Percentiles rank a stretch among this genome's conserved stretches.
These are phyloP conservation scores for Lycophotia porphyrea DNA, from an alignment of 2,888 invertebrate species.

Conservation along the genomic window DNA sequence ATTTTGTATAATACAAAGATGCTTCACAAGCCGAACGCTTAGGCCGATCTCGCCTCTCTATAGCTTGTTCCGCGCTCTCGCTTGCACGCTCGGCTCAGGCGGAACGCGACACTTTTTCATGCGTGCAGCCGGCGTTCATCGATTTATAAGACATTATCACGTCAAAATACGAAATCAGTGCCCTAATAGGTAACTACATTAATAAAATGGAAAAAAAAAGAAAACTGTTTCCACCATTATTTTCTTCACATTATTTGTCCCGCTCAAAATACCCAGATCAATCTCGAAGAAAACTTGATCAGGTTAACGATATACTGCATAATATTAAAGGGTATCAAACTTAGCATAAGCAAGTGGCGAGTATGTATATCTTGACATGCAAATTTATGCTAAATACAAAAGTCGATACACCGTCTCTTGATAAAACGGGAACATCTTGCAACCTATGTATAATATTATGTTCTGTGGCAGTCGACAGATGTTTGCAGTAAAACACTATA, in stretches of 20 bases:
- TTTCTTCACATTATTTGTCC: not conserved
- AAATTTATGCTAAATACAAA: slow-evolving; percentile 88
- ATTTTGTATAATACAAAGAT: too few relatives aligned
- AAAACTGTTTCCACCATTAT: not conserved
- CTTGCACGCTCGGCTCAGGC: too few relatives aligned
- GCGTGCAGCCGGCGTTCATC: too few relatives aligned
- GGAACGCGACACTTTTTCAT: too few relatives aligned
- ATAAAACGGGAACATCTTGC: slow-evolving; percentile 62
- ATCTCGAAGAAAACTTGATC: slow-evolving; percentile 62
- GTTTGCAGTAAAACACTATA: slow-evolving; percentile 24
- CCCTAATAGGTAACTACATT: too few relatives aligned
- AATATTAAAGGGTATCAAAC: slow-evolving; percentile 74
- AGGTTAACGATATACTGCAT: slow-evolving; percentile 72
- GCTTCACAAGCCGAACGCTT: too few relatives aligned
- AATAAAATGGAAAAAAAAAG: not conserved
- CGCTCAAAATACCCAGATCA: slow-evolving; percentile 43
- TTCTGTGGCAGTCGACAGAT: slow-evolving; percentile 39
- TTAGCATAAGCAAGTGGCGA: slow-evolving; percentile 78
- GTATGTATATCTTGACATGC: slow-evolving; percentile 81
- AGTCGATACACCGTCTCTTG: slow-evolving; percentile 83
- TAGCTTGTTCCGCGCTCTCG: too few relatives aligned
- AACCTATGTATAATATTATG: slow-evolving; percentile 59
- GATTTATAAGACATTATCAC: too few relatives aligned
- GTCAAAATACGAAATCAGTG: too few relatives aligned
- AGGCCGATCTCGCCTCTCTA: too few relatives aligned